A percentile compares a stretch with the other conserved stretches of the same genome.
Evolutionary conservation across 64 coral and sea anemone species (phyloP).

Genomic region (Montipora foliosa): DNA sequence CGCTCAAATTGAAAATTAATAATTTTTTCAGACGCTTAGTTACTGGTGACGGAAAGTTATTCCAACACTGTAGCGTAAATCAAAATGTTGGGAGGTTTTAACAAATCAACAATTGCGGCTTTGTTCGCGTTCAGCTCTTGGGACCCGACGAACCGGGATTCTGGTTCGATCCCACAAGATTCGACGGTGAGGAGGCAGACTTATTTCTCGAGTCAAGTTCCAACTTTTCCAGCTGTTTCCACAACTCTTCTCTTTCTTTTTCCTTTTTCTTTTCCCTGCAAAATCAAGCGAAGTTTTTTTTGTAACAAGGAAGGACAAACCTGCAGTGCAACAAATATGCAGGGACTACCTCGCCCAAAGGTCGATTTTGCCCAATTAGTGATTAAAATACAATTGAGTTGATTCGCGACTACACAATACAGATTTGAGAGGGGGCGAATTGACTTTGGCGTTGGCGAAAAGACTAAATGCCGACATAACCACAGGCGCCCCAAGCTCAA

Average conservation of each 20-base stretch:
- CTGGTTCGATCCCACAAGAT: constrained; percentile 8
- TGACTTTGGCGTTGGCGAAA: too few relatives aligned
- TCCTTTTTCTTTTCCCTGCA: constrained; percentile 99
- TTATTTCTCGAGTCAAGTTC: constrained; percentile 96
- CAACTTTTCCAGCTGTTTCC: constrained; percentile 95
- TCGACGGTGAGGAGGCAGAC: constrained; percentile 13
- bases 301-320: too few relatives aligned
- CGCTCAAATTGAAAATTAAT: constrained; percentile 34
- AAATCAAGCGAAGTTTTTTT: background rate
- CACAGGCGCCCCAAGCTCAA: too few relatives aligned
- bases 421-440: background rate
- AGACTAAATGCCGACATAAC: too few relatives aligned
- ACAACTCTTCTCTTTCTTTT: constrained; percentile 97
- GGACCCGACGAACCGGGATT: constrained; percentile 1
- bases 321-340: too few relatives aligned
- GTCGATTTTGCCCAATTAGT: too few relatives aligned
- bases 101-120: constrained; percentile 11
- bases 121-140: constrained; percentile 9
- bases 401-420: too few relatives aligned
- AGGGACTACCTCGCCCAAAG: too few relatives aligned
- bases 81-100: constrained; percentile 33
- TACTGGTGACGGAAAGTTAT: constrained; percentile 11
- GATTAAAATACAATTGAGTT: too few relatives aligned
- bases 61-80: constrained; percentile 18
- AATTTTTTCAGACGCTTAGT: constrained; percentile 5